Base-by-base conservation (phyloP, 2,113 vertebrate species). In the Urocitellus parryii region DNA sequence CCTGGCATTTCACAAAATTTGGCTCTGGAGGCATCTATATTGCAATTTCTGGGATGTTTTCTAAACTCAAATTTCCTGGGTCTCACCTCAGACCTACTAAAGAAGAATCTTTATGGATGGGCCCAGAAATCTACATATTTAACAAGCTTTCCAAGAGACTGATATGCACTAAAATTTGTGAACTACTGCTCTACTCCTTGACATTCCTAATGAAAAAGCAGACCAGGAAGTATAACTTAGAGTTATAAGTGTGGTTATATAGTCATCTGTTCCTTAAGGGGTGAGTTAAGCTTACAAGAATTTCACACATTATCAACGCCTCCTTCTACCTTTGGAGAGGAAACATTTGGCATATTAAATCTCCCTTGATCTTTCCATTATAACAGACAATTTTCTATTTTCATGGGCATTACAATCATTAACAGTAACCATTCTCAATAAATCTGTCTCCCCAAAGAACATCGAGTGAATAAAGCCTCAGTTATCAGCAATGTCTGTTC, bases 281-380 rank as follows among this genome's bases (percentile, higher is more conserved):
- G 61, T 97, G 97, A 97, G 91, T 82, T 96, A 85, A 97, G 82
- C 82, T 92, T 20, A 0, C 48, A 97, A 74, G 78, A 78, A 95
- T 96, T 85, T 93, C 65, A 82, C 88, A 90, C 25, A 56, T 61
- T 29, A 34, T 74, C 65, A 67, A 90, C 96, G 65, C 27, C 86
- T 78, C 70, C 25, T 32, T 18, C 84, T 61, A 79, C 81, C 45
- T 95, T 77, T n/a, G 80, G 56, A 83, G 56, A 95, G 24, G 74
- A 78, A 95, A 90, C 32, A 70, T 82, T 73, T 2, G 81, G 63
- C 32, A 32, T 45, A 27, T 91, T 91, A 96, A 92, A 76, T 78
- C 58, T 88, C 90, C 68, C 78, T 76, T 95, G 73, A 78, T 45
- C 81, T 91, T 86, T 88, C 74, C 78, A 37, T 95, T 92, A 83